phyloP scores from a whole-genome alignment of 2,113 vertebrate species.

The Psittacara wagleri region DNA sequence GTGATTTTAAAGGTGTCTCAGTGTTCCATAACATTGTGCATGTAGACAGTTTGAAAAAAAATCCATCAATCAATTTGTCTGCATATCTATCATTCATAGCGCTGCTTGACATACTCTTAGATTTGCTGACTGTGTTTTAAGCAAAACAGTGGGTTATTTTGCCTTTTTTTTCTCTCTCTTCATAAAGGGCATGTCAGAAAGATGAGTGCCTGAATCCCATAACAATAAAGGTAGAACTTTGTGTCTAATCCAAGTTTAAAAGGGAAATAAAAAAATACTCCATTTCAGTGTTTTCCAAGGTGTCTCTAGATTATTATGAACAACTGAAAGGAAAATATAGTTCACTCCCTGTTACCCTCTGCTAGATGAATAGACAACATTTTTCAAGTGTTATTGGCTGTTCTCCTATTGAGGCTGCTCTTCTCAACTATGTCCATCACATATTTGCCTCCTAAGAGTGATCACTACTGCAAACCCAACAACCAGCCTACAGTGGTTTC shows the following conservation, averaged over 20 bases:
- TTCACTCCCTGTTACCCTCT: neutral
- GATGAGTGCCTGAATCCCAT: neutral
- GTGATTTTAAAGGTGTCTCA: neutral
- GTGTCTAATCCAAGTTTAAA: neutral
- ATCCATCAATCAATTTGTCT: neutral
- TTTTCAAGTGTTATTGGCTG: neutral
- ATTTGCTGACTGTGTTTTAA: neutral
- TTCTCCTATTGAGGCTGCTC: neutral
- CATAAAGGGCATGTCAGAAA: neutral
- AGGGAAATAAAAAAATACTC: neutral
- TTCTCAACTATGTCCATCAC: neutral
- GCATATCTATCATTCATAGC: neutral
- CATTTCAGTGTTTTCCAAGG: neutral
- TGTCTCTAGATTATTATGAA: neutral
- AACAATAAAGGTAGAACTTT: neutral
- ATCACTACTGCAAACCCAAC: neutral
- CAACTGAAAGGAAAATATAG: neutral
- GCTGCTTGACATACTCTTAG: neutral
- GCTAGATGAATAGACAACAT: neutral
- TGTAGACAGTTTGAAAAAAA: neutral
- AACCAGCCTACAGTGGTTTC: neutral
- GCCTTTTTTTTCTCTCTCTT: neutral
- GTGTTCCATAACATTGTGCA: fast-evolving
- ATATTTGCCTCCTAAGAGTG: neutral
- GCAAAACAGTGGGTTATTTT: neutral